These are phyloP conservation scores for Lepeophtheirus nordmannii DNA, from an alignment of 2,888 invertebrate genomes.

Conservation along the genomic window DNA sequence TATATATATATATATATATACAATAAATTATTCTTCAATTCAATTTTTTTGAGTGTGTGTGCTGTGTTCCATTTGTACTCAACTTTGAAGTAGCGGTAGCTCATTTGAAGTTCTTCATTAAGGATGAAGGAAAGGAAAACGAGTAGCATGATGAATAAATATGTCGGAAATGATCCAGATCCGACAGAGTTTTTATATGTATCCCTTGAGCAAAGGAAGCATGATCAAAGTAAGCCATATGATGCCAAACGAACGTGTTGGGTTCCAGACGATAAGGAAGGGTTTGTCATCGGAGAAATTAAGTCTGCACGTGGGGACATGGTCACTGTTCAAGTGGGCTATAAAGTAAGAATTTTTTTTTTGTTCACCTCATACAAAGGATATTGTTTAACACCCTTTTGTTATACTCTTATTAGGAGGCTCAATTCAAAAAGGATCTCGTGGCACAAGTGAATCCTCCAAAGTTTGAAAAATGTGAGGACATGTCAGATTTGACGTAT, in stretches of 20 bases:
- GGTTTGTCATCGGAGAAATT: constrained; percentile 55
- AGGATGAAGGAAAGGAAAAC: too few species aligned
- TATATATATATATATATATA: too few species aligned
- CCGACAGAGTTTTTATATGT: constrained; percentile 87
- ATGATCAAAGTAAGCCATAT: constrained; percentile 93
- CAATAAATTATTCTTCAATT: too few species aligned
- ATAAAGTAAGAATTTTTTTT: constrained; percentile 27
- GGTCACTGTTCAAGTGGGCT: constrained; percentile 64
- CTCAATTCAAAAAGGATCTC: constrained; percentile 71
- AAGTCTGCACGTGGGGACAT: constrained; percentile 96
- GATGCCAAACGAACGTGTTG: constrained; percentile 42
- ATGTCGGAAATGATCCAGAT: constrained; percentile 54
- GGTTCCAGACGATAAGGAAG: constrained; percentile 41
- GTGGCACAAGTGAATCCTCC: constrained; percentile 86
- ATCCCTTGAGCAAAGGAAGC: constrained; percentile 84
- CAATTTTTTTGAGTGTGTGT: too few species aligned
- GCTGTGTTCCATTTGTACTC: too few species aligned
- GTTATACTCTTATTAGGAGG: constrained; percentile 40
- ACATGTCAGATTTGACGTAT: constrained; percentile 90
- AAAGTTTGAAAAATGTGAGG: constrained; percentile 51
- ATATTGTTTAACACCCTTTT: background rate
- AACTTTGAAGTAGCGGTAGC: too few species aligned
- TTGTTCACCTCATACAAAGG: background rate
- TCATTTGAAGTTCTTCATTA: too few species aligned
- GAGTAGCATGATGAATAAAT: background rate